Evolutionary conservation across 2,113 vertebrate genomes (phyloP).

Genomic region (chimpanzee (Pan troglodytes)): NHGRI_mPanTro3-v2.1_pri NC_072409.2:70640501-70641000

Average conservation of each 20-base stretch:
- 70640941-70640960: background rate
- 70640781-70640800: background rate
- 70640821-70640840: background rate
- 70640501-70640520: background rate
- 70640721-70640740: background rate
- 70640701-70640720: background rate
- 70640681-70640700: background rate
- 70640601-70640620: accelerated
- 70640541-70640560: background rate
- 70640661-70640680: background rate
- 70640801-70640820: background rate
- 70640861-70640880: background rate
- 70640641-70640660: background rate
- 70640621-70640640: background rate
- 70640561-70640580: background rate
- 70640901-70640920: background rate
- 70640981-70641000: background rate
- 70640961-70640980: background rate
- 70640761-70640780: background rate
- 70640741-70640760: background rate
- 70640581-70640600: background rate
- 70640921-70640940: background rate
- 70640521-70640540: background rate
- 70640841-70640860: background rate
- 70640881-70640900: background rate